phyloP scores from a whole-genome alignment of 2,888 invertebrate genomes.

The Parasteatoda lunata region DNA sequence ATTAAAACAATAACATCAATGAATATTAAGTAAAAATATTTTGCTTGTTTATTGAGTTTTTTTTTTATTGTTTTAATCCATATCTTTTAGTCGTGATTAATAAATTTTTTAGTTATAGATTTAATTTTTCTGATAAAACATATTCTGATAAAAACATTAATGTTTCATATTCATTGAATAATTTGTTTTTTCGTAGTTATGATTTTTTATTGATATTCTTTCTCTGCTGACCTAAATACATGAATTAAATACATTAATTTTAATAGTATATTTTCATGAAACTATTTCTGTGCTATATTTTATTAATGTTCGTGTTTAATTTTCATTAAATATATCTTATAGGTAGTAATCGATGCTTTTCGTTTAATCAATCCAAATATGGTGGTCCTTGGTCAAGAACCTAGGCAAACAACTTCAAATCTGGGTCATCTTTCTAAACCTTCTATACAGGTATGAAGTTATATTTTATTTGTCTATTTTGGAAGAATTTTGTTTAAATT shows the following conservation, averaged over 20 bases:
- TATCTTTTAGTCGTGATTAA: conserved; percentile 23
- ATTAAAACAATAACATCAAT: too few species aligned
- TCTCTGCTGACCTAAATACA: too few species aligned
- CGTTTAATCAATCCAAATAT: conserved; percentile 98
- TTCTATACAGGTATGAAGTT: conserved; percentile 83
- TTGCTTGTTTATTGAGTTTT: too few species aligned
- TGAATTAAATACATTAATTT: too few species aligned
- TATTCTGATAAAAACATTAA: too few species aligned
- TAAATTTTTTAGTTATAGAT: not conserved
- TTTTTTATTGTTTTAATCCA: too few species aligned
- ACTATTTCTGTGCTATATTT: too few species aligned
- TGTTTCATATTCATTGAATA: conserved; percentile 19
- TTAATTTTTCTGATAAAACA: too few species aligned
- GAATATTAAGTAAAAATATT: too few species aligned
- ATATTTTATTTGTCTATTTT: conserved; percentile 4
- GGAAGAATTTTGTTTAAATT: not conserved
- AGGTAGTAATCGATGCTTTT: conserved; percentile 88
- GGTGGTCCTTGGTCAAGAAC: conserved; percentile 99
- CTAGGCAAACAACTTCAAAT: conserved; percentile 98
- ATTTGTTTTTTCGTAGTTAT: not conserved
- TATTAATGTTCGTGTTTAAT: not conserved
- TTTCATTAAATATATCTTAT: not conserved
- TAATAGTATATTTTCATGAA: too few species aligned
- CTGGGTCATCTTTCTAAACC: conserved; percentile 98
- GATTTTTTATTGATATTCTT: not conserved